Conservation (phyloP, 2,797 vertebrate genomes). For the Tenualosa thibaudeaui region DNA sequence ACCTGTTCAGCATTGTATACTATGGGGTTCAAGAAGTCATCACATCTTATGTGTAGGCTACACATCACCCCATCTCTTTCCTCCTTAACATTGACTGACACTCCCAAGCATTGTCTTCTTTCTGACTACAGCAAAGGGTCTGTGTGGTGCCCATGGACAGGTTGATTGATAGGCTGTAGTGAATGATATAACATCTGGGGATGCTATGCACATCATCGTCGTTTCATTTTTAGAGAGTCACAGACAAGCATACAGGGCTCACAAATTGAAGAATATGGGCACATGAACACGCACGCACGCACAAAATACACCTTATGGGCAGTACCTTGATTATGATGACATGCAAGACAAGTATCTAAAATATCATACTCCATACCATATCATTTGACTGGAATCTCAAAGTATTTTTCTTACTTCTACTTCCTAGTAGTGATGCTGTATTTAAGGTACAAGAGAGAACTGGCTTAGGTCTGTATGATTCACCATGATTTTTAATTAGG, state of each 20-base stretch:
- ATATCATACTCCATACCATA: neutral
- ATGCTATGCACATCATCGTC: neutral
- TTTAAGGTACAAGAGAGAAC: constrained; percentile 4
- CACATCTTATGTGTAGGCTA: neutral
- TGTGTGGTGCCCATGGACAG: too few relatives aligned
- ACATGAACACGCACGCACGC: constrained; percentile 8
- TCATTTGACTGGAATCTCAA: neutral
- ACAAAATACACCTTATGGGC: neutral
- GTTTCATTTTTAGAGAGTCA: neutral
- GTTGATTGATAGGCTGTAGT: neutral
- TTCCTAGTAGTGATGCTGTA: neutral
- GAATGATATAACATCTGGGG: too few relatives aligned
- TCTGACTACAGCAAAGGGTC: neutral
- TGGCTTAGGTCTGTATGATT: constrained; percentile 1
- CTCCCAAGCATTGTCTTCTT: neutral
- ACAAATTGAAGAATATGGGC: constrained; percentile 52
- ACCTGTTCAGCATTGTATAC: neutral
- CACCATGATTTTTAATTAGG: constrained; percentile 4
- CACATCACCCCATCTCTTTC: too few relatives aligned
- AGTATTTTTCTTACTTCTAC: neutral
- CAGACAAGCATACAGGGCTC: constrained; percentile 55
- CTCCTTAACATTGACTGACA: neutral
- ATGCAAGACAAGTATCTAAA: neutral
- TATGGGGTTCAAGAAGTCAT: neutral
- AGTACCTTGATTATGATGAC: neutral